Conservation (phyloP, 2,797 vertebrate genomes). For the Macroramphosus scolopax region DNA sequence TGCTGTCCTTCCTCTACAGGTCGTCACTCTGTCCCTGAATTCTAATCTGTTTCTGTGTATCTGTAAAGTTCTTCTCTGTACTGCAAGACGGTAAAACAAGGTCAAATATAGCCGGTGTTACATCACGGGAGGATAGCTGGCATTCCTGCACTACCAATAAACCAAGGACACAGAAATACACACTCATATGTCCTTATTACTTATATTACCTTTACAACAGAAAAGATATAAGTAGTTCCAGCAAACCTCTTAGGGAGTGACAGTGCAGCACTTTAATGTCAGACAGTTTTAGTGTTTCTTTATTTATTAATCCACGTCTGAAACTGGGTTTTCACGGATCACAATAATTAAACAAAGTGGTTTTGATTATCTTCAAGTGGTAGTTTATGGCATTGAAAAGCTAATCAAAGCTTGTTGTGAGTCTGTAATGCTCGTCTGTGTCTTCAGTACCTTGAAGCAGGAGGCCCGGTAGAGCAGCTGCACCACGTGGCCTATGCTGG, state of each 20-base stretch:
- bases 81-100: slow-evolving; percentile 10
- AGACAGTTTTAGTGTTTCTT: background rate
- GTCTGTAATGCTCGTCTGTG: no score
- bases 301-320: background rate
- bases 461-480: slow-evolving; percentile 96
- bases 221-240: background rate
- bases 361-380: no score
- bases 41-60: slow-evolving; percentile 25
- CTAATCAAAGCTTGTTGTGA: no score
- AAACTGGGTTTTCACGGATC: no score
- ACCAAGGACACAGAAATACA: slow-evolving; percentile 59
- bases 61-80: slow-evolving; percentile 17
- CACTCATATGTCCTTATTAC: slow-evolving; percentile 16
- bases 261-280: background rate
- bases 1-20: no score
- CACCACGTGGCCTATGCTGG: slow-evolving; percentile 95
- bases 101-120: slow-evolving; percentile 64
- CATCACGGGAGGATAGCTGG: slow-evolving; percentile 56
- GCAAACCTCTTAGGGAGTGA: background rate
- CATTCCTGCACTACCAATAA: slow-evolving; percentile 67
- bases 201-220: slow-evolving; percentile 2
- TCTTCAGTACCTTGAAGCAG: slow-evolving; percentile 88
- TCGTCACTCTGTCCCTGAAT: no score
- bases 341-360: no score
- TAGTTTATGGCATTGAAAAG: no score